Conservation (phyloP, 2,888 invertebrate species). For the Acrocyrtus sp. region DNA sequence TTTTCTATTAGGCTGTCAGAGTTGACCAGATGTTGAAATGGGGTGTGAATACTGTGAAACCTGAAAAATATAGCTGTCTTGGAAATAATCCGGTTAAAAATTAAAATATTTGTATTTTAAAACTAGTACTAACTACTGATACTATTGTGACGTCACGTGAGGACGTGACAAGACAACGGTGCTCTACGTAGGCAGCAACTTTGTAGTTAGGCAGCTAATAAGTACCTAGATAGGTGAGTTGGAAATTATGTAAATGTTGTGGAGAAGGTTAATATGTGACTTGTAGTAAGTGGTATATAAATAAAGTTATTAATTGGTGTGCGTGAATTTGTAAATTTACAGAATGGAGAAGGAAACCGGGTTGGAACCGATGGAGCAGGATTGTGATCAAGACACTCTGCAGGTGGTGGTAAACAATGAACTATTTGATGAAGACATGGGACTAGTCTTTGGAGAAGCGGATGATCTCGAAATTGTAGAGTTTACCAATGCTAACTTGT, state of each 20-base stretch:
- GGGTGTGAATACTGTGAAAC: no score
- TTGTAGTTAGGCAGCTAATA: no score
- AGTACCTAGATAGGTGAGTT: no score
- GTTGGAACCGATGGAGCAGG: conserved; percentile 39
- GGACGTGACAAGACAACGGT: no score
- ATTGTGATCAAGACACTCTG: conserved; percentile 15
- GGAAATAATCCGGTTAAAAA: no score
- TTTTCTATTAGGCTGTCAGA: no score
- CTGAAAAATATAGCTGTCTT: no score
- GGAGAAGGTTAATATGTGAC: not conserved
- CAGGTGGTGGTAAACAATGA: conserved; percentile 30
- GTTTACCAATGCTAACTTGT: conserved; percentile 5
- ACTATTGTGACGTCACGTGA: no score
- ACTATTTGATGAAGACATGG: conserved; percentile 7
- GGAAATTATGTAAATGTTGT: not conserved
- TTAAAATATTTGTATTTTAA: no score
- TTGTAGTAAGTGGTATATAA: not conserved
- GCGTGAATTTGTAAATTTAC: not conserved
- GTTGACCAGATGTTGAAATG: no score
- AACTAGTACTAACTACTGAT: no score
- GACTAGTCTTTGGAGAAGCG: conserved; percentile 34
- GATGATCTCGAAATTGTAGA: conserved; percentile 39
- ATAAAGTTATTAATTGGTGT: not conserved
- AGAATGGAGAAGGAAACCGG: conserved; percentile 15
- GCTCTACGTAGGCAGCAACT: no score